Base-by-base conservation (phyloP, 2,797 vertebrate species). In the Spinus pinus region DNA sequence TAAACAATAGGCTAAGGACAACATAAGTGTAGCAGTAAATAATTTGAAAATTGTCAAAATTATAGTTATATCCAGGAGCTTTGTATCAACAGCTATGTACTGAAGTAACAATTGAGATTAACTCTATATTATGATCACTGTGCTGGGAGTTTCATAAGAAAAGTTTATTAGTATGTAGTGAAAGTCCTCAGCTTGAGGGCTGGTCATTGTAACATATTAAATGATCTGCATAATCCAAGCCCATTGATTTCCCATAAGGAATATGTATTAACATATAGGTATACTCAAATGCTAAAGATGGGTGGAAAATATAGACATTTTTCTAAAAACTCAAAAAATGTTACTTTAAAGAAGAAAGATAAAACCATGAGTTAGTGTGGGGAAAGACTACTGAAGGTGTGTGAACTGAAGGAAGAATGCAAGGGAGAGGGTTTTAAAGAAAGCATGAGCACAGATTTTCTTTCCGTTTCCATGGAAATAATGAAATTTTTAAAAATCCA, bases 31-130 rank as follows among this genome's bases (percentile, higher is more conserved):
- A 53, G 62, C 3, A 14, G 8, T 51, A 72, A 81, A 80, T 75
- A 35, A 5, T 54, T 82, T 81, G 39, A n/a, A 81, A 42, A 71
- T 86, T 90, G 70, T 88, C 25, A 66, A 74, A 74, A 41, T 57
- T 54, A 42, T 9, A 62, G 12, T 47, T 71, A 47, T 47, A 57
- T 77, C 50, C 35, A 79, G 54, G 79, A 75, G 14, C 53, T 60
- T 31, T 74, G 8, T 61, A 72, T 51, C 31, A 88, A 57, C 27
- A 51, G 4, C 25, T 62, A 19, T 16, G 30, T 21, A 57, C 3
- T 61, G 24, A 91, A 90, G 56, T 37, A 65, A 46, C 21, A 39
- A 17, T 60, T 69, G 37, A 65, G 15, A 44, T 56, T 31, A 62
- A 6, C 22, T 17, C 5, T 30, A 22, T 44, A 3, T 50, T 67